These are phyloP conservation scores for Emmelina monodactyla DNA, from an alignment of 2,888 invertebrate species.

Conservation along the genomic window DNA sequence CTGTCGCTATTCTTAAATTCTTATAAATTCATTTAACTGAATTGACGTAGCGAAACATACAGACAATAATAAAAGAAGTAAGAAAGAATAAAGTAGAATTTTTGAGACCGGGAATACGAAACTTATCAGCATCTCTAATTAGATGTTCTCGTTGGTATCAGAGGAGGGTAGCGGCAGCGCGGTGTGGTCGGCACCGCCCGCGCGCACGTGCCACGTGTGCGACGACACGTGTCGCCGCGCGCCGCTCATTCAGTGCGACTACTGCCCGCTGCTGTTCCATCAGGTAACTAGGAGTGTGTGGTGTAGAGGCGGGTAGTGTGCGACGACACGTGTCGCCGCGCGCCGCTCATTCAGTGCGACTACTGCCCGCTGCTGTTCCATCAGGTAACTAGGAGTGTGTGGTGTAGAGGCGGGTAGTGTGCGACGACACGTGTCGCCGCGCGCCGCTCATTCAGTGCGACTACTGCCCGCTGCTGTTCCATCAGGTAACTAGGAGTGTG, in stretches of 20 bases:
- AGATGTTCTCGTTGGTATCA: no score
- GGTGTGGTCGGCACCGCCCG: conserved; percentile 70
- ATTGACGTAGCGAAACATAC: no score
- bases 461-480: background rate
- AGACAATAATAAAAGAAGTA: no score
- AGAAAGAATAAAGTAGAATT: no score
- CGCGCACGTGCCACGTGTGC: conserved; percentile 86
- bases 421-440: conserved; percentile 52
- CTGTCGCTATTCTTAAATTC: no score
- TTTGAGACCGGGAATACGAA: no score
- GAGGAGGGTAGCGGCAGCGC: conserved; percentile 10
- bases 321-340: no score
- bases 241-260: conserved; percentile 91
- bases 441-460: conserved; percentile 13
- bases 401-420: background rate
- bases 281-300: no score
- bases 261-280: conserved; percentile 89
- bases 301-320: no score
- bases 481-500: background rate
- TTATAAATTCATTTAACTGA: no score
- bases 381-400: background rate
- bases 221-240: conserved; percentile 83
- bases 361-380: conserved; percentile 2
- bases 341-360: background rate
- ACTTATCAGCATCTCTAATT: no score